These are phyloP conservation scores for Caenorhabditis sinica DNA, from an alignment of 2,888 invertebrate genomes.

Conservation along the genomic window DNA sequence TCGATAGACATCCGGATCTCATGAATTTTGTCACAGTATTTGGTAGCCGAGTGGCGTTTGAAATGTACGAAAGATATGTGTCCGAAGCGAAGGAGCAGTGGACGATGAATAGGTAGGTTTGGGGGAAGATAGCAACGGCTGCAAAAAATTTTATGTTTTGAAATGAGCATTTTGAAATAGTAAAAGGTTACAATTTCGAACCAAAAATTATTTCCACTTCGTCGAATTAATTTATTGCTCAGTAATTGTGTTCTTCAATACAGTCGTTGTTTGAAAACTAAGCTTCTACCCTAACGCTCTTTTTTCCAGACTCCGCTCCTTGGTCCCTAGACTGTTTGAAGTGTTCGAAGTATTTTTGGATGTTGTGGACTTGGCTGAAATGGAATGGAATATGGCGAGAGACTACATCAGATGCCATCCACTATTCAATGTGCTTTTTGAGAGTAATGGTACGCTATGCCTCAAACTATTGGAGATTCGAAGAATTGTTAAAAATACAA, in stretches of 20 bases:
- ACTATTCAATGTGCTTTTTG: slow-evolving; percentile 93
- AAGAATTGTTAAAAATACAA: too few species aligned
- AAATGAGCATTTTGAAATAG: too few species aligned
- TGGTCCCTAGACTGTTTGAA: slow-evolving; percentile 74
- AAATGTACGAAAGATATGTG: slow-evolving; percentile 75
- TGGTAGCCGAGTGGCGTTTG: slow-evolving; percentile 72
- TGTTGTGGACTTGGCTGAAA: slow-evolving; percentile 68
- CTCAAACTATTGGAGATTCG: too few species aligned
- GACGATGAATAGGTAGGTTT: slow-evolving; percentile 66
- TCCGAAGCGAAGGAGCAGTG: slow-evolving; percentile 74
- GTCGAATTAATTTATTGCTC: too few species aligned
- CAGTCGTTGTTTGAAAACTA: too few species aligned
- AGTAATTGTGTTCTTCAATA: too few species aligned
- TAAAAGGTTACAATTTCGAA: too few species aligned
- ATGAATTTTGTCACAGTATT: slow-evolving; percentile 73
- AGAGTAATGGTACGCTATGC: slow-evolving; percentile 72
- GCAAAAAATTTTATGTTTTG: too few species aligned
- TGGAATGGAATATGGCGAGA: slow-evolving; percentile 93
- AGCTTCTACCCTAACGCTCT: too few species aligned
- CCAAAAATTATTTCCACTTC: too few species aligned
- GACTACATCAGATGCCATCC: slow-evolving; percentile 92
- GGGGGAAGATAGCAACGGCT: background rate
- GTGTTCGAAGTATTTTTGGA: slow-evolving; percentile 85
- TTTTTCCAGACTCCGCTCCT: slow-evolving; percentile 67
- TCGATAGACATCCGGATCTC: slow-evolving; percentile 90